Conservation (phyloP, 2,797 vertebrate species). For the Gastrophryne carolinensis region DNA sequence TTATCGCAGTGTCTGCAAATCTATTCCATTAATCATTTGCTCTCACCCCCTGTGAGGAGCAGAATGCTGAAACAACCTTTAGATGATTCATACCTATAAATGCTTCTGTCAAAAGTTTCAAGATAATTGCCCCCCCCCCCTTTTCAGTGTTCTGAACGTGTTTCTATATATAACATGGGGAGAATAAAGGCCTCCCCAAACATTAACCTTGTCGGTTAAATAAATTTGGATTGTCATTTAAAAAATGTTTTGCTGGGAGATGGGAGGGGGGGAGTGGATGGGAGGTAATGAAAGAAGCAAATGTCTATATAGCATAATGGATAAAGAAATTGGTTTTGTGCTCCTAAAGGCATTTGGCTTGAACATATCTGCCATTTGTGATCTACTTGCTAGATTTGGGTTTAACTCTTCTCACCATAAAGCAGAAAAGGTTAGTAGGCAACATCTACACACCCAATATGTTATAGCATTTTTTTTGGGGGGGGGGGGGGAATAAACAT, state of each 20-base stretch:
- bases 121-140: background rate
- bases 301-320: too few species aligned
- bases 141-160: background rate
- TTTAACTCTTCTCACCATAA: too few species aligned
- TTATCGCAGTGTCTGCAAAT: background rate
- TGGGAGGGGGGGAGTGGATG: background rate
- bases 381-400: too few species aligned
- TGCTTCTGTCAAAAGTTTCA: background rate
- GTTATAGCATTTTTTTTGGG: too few species aligned
- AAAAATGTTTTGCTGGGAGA: background rate
- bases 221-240: background rate
- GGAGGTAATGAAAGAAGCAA: background rate
- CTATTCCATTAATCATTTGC: background rate
- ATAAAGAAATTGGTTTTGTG: too few species aligned
- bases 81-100: background rate
- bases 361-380: too few species aligned
- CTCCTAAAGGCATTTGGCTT: too few species aligned
- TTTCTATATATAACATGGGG: background rate
- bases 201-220: background rate
- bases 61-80: background rate
- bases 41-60: background rate
- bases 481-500: too few species aligned
- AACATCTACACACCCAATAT: too few species aligned
- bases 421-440: too few species aligned
- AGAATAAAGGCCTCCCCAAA: background rate